Percentiles rank a stretch among this genome's conserved stretches.
Conservation (phyloP, 1,140 invertebrate species). For the Periplaneta americana region DNA sequence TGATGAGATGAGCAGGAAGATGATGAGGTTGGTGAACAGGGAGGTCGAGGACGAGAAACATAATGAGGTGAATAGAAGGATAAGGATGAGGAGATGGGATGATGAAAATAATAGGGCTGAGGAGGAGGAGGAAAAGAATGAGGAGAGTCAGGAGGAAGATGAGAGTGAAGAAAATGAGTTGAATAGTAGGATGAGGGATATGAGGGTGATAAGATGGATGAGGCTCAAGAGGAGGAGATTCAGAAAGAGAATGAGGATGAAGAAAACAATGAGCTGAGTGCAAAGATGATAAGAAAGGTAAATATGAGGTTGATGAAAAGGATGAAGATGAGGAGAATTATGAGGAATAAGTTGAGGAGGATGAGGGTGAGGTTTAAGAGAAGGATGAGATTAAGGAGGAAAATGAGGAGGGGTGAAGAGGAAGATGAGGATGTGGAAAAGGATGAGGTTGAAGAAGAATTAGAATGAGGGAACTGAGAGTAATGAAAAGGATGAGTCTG, state of each 20-base stretch:
- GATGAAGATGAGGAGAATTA: not conserved
- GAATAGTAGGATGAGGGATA: not conserved
- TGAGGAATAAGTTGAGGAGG: not conserved
- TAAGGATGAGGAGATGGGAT: not conserved
- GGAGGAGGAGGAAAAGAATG: not conserved
- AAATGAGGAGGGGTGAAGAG: not conserved
- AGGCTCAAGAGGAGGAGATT: not conserved
- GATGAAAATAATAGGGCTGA: not conserved
- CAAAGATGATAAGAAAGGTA: not conserved
- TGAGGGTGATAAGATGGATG: not conserved
- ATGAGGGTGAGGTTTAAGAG: not conserved
- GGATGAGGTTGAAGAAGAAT: too few species aligned
- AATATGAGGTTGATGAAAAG: not conserved
- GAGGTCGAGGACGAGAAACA: not conserved
- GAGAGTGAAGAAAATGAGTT: not conserved
- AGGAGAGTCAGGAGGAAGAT: not conserved
- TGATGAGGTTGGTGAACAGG: not conserved
- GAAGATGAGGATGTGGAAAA: too few species aligned
- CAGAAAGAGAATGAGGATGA: not conserved
- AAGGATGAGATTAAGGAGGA: not conserved
- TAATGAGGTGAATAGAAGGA: not conserved
- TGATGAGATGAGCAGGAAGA: not conserved
- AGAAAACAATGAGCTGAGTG: not conserved
- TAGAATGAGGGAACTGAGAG: too few species aligned
- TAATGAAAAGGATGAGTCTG: too few species aligned